Percentiles rank a stretch among this genome's conserved stretches.
Evolutionary conservation across 1,140 invertebrate genomes (phyloP).

Genomic region (Phenacoccus solenopsis): DNA sequence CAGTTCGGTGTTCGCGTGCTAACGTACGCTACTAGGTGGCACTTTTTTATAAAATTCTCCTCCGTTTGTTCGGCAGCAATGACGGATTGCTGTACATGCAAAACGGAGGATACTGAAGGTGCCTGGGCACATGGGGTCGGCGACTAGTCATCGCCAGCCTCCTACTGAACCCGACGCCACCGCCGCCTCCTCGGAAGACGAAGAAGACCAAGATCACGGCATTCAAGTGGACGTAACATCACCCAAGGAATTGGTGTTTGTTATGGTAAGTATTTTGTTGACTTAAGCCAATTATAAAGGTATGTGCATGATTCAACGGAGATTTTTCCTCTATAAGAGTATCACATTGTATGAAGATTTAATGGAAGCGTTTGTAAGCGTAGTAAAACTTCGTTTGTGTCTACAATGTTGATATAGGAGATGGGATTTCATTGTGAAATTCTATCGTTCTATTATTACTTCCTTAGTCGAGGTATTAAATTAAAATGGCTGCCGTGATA

Average conservation of each 20-base stretch:
- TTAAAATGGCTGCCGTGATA: not conserved
- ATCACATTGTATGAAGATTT: too few species aligned
- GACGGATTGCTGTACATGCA: slow-evolving; percentile 9
- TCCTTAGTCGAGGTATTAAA: not conserved
- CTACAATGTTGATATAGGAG: too few species aligned
- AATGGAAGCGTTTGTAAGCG: too few species aligned
- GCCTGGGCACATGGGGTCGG: slow-evolving; percentile 14
- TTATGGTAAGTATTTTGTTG: slow-evolving; percentile 5
- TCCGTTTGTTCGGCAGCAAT: slow-evolving; percentile 13
- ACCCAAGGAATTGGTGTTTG: not conserved
- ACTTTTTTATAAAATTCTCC: not conserved
- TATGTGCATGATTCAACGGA: not conserved
- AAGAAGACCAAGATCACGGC: not conserved
- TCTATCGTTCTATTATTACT: too few species aligned
- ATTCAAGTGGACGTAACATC: slow-evolving; percentile 5
- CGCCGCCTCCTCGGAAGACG: slow-evolving; percentile 1
- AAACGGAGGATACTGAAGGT: slow-evolving; percentile 14
- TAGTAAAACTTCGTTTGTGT: too few species aligned
- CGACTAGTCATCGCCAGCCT: slow-evolving; percentile 7
- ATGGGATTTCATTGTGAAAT: too few species aligned
- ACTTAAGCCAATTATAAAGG: too few species aligned
- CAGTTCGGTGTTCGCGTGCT: not conserved
- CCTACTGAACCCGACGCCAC: not conserved
- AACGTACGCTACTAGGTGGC: not conserved
- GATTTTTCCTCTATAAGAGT: not conserved